Conservation (phyloP, 2,113 vertebrate genomes). For the Solea senegalensis region DNA sequence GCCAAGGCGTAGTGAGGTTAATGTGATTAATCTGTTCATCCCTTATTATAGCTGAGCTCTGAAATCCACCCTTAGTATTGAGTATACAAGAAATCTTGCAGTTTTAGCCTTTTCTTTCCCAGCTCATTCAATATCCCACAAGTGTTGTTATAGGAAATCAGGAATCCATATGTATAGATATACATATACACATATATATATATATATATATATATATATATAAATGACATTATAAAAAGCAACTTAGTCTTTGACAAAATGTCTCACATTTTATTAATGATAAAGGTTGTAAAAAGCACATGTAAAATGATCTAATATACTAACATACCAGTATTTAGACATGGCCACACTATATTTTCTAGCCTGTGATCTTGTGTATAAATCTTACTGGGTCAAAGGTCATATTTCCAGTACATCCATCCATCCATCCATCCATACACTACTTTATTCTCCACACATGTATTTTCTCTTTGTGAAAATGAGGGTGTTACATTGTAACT, state of each 20-base stretch:
- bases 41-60: not conserved
- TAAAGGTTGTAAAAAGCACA: not conserved
- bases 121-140: not conserved
- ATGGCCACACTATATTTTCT: not conserved
- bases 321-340: not conserved
- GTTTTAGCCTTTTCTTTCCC: not conserved
- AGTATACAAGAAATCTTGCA: not conserved
- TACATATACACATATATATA: no score
- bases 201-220: no score
- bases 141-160: not conserved
- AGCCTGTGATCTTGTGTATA: not conserved
- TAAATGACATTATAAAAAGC: not conserved
- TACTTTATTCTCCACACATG: no score
- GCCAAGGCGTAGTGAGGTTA: not conserved
- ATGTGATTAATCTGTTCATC: constrained; percentile 25
- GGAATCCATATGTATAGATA: no score
- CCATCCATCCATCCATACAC: no score
- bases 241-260: not conserved
- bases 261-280: constrained; percentile 9
- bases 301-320: not conserved
- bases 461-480: not conserved
- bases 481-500: no score
- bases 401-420: no score
- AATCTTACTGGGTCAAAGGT: not conserved
- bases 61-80: not conserved